Evolutionary conservation across 1,140 invertebrate genomes (phyloP).

Genomic region (Leguminivora glycinivorella): DNA sequence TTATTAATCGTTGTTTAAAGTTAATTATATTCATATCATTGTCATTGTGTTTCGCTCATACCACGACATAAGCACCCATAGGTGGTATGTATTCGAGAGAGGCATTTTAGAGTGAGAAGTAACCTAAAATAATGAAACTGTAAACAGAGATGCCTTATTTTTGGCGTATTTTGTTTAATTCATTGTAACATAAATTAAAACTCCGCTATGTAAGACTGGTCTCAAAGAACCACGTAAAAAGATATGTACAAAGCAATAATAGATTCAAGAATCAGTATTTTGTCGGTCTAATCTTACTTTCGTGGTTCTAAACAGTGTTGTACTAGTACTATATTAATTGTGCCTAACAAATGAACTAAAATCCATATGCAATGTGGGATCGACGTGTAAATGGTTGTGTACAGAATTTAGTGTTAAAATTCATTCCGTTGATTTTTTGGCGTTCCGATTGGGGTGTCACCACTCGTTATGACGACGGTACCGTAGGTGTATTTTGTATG

Average conservation of each 20-base stretch:
- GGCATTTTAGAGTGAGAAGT: not conserved
- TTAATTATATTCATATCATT: conserved; percentile 28
- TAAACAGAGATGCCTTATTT: not conserved
- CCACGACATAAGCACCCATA: not conserved
- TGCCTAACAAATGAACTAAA: conserved; percentile 27
- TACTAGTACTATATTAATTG: not conserved
- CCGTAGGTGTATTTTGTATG: not conserved
- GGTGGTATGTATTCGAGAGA: not conserved
- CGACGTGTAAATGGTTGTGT: conserved; percentile 15
- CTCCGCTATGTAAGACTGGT: not conserved
- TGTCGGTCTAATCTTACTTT: not conserved
- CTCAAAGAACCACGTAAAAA: not conserved
- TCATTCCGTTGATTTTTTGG: conserved; percentile 17
- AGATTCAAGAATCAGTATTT: not conserved
- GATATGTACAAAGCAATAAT: not conserved
- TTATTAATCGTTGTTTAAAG: conserved; percentile 27
- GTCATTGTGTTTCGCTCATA: conserved; percentile 1
- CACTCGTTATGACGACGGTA: not conserved
- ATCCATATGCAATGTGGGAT: conserved; percentile 14
- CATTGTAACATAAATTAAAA: not conserved
- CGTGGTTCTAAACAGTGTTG: not conserved
- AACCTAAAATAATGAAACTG: not conserved
- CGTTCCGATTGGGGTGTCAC: not conserved
- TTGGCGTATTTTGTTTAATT: not conserved
- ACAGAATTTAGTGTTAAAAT: not conserved